A percentile compares a stretch with the other conserved stretches of the same genome.
Evolutionary conservation across 1,140 invertebrate species (phyloP).

Genomic region (Brachionus asplanchnoidis): DNA sequence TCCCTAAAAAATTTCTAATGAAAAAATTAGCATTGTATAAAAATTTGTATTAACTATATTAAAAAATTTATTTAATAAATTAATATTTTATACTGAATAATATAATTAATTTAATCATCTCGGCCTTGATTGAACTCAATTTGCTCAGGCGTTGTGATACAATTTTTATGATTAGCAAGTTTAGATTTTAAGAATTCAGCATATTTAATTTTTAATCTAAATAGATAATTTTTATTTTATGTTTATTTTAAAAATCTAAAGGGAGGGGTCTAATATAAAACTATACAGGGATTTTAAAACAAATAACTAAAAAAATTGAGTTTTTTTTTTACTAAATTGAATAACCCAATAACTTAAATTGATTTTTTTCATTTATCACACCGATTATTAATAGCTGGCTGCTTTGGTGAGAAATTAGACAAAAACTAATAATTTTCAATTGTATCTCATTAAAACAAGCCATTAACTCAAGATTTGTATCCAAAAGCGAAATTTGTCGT

Average conservation of each 20-base stretch:
- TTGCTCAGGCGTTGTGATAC: too few relatives aligned
- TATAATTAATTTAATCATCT: too few relatives aligned
- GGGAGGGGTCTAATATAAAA: neutral
- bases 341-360: conserved; percentile 19
- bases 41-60: too few relatives aligned
- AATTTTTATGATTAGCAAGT: too few relatives aligned
- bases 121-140: too few relatives aligned
- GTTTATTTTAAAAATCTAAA: neutral
- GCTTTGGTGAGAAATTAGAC: neutral
- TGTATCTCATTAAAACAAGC: conserved; percentile 30
- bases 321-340: neutral
- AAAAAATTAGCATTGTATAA: too few relatives aligned
- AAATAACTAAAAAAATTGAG: neutral
- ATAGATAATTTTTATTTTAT: neutral
- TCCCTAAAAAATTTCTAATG: too few relatives aligned
- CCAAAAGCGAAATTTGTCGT: neutral
- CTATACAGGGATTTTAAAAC: neutral
- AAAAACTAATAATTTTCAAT: neutral
- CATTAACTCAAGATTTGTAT: neutral
- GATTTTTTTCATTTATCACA: neutral
- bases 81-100: too few relatives aligned
- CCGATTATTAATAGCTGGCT: neutral
- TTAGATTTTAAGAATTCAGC: too few relatives aligned
- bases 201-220: too few relatives aligned
- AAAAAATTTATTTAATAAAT: too few relatives aligned